Conservation (phyloP, 2,888 invertebrate species). For the Agonopterix arenella region DNA sequence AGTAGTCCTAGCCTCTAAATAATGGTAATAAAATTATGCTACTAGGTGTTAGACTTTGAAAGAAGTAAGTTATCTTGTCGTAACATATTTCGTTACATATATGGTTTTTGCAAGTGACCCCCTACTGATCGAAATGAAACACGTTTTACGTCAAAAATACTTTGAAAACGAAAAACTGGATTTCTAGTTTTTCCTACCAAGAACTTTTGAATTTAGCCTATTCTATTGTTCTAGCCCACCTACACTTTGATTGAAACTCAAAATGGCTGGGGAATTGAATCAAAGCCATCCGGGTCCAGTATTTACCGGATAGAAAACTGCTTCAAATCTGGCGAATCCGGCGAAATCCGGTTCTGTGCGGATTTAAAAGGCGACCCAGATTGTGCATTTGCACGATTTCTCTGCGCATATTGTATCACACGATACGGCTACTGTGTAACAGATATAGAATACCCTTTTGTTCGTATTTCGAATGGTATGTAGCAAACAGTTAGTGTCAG, state of each 20-base stretch:
- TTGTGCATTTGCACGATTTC: conserved; percentile 23
- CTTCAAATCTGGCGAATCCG: conserved; percentile 20
- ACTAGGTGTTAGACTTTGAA: too few species aligned
- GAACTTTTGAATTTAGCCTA: too few species aligned
- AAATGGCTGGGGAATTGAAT: not conserved
- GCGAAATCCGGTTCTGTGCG: conserved; percentile 7
- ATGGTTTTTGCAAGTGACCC: too few species aligned
- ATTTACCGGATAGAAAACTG: conserved; percentile 35
- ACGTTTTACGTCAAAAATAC: too few species aligned
- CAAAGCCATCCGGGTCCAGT: conserved; percentile 24
- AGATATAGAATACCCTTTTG: not conserved
- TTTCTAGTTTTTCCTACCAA: too few species aligned
- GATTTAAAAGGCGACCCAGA: conserved; percentile 23
- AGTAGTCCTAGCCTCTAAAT: too few species aligned
- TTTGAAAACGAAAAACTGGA: too few species aligned
- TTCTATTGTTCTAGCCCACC: too few species aligned
- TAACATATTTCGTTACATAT: too few species aligned
- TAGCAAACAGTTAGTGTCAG: not conserved
- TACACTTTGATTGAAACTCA: not conserved
- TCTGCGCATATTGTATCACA: not conserved
- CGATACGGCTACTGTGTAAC: not conserved
- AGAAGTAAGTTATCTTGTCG: too few species aligned
- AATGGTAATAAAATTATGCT: too few species aligned
- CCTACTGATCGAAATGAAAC: too few species aligned
- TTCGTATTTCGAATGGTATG: not conserved